Evolutionary conservation across 2,888 invertebrate species (phyloP), one percentile per base, ranked within the genome.

Genomic region (Myopa testacea): DNA sequence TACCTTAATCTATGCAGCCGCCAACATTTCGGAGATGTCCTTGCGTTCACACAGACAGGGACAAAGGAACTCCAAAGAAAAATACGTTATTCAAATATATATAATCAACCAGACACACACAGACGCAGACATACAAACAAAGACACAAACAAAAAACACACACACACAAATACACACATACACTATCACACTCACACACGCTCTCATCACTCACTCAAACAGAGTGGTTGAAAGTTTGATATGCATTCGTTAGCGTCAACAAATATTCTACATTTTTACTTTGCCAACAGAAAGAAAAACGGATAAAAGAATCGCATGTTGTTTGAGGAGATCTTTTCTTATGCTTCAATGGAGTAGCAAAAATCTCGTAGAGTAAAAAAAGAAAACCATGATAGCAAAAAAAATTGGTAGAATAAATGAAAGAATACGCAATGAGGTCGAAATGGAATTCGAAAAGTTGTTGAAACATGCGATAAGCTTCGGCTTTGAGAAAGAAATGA

Each of bases 191-290:
- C 58, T 16, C 58, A 16, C 58, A n/a, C 10, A 6, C 10, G 58
- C n/a, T 58, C 12, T 58, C 58, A 45, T 45, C 45, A 45, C 45
- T 45, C 45, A 10, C 45, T 45, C 16, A 58, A 16, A 10, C 58
- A 58, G 58, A 58, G n/a, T 14, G 16, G 14, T 16, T 58, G 58
- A 16, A 58, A n/a, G 14, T n/a, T 45, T 45, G 45, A 58, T 58
- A 14, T 58, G 58, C 58, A 58, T 58, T 58, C 58, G 58, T 58
- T 58, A 58, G n/a, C 58, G 58, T 58, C 58, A n/a, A 58, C 58
- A 58, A 58, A 58, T n/a, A 58, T 58, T 14, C 58, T 4, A 58
- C 58, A 58, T n/a, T n/a, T n/a, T 58, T 58, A 58, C 58, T 58
- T 58, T 58, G 58, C 14, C 58, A 1, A n/a, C 14, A 52, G 45